Evolutionary conservation across 2,113 vertebrate species (phyloP).

Genomic region (Hippocampus guttulatus): DNA sequence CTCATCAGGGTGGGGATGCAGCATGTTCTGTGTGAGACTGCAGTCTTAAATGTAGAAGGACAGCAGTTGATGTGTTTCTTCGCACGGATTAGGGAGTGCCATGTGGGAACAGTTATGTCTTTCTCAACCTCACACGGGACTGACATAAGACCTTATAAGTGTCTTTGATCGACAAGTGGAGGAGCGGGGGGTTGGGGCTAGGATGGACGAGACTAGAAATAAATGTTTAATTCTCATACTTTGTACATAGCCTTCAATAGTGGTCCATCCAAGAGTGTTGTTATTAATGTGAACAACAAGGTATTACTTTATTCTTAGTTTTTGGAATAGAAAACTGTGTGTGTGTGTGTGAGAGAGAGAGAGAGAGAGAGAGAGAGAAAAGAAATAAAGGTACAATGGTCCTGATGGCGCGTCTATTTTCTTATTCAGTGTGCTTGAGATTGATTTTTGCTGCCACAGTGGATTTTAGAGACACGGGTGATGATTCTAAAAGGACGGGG

Average conservation of each 20-base stretch:
- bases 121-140: neutral
- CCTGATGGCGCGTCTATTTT: neutral
- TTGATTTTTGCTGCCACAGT: slow-evolving; percentile 32
- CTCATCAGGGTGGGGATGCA: neutral
- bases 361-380: no score
- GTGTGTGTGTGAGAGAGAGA: neutral
- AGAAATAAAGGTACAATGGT: slow-evolving; percentile 5
- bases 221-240: neutral
- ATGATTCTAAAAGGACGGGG: slow-evolving; percentile 11
- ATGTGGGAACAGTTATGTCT: neutral
- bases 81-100: neutral
- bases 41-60: neutral
- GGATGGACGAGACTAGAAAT: neutral
- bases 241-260: neutral
- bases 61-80: neutral
- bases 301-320: neutral
- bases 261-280: neutral
- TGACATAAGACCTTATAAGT: neutral
- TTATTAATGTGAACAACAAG: neutral
- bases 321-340: neutral
- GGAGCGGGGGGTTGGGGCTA: neutral
- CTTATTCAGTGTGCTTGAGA: slow-evolving; percentile 13
- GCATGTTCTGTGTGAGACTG: neutral
- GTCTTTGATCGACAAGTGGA: neutral
- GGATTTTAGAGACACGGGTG: slow-evolving; percentile 6